These are phyloP conservation scores for Varanus komodoensis DNA, from an alignment of 2,113 vertebrate species.

Conservation along the genomic window DNA sequence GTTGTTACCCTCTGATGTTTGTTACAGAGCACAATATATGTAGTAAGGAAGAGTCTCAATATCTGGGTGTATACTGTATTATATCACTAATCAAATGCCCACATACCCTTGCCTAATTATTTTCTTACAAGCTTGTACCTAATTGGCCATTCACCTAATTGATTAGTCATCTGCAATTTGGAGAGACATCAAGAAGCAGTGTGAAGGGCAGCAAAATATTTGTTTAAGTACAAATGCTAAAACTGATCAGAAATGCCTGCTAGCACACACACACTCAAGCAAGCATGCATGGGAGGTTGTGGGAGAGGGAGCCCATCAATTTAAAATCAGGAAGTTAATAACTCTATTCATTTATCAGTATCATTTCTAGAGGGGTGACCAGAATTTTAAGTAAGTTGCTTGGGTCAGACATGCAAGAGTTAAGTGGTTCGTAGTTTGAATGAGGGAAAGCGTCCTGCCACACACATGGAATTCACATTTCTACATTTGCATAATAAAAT, in stretches of 20 bases:
- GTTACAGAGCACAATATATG: constrained; percentile 42
- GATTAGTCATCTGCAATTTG: constrained; percentile 70
- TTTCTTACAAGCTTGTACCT: constrained; percentile 74
- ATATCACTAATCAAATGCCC: constrained; percentile 50
- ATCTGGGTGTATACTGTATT: constrained; percentile 50
- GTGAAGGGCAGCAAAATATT: constrained; percentile 52
- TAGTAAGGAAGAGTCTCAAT: constrained; percentile 48
- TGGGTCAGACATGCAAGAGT: constrained; percentile 47
- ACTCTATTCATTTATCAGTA: constrained; percentile 30
- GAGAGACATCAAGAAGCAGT: constrained; percentile 53
- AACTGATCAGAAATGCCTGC: constrained; percentile 34
- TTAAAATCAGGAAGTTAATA: constrained; percentile 7
- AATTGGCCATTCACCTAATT: constrained; percentile 75
- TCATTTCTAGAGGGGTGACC: constrained; percentile 35
- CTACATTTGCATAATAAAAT: constrained; percentile 47
- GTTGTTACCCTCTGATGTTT: constrained; percentile 47
- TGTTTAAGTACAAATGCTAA: constrained; percentile 13
- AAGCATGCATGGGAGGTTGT: not conserved
- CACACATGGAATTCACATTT: constrained; percentile 49
- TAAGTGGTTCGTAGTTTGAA: constrained; percentile 35
- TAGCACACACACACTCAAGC: constrained; percentile 4
- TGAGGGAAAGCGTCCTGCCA: constrained; percentile 13
- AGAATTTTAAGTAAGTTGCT: constrained; percentile 57
- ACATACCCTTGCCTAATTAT: constrained; percentile 59
- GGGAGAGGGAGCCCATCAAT: not conserved